Base-by-base conservation (phyloP, 2,888 invertebrate species). In the Pterobdella sp. region DNA sequence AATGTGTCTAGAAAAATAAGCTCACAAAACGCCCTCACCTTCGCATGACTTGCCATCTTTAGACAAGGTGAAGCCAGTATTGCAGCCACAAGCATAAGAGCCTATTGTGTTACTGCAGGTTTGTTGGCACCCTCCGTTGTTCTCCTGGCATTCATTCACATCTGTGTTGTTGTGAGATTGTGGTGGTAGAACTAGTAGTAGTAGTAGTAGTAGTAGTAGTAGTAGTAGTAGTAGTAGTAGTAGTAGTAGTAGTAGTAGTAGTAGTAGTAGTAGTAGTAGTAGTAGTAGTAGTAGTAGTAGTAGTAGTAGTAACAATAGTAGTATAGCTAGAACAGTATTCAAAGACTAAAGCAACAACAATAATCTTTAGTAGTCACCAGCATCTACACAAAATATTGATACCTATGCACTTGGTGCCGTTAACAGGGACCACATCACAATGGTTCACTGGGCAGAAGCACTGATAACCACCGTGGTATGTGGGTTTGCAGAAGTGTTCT, bases 121-220 rank as follows among this genome's bases (percentile, higher is more conserved):
- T 22, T 76, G 75, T 18, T 74, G 68, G 68, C 77, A 77, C 1
- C 76, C 76, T 1, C 75, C 76, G 72, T 76, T 76, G 69, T 73
- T 72, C 2, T n/a, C 29, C 1, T 36, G 36, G 52, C 77, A 77
- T 69, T 77, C 77, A 67, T 77, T 74, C 0, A 72, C 52, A 42
- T 77, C 77, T 77, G 75, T 18, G 60, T 68, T 29, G 34, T 35
- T 56, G 7, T 56, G 60, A 26, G 60, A 26, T 22, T 56, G 60
- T 56, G 60, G 18, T 56, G 18, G 60, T 56, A 26, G 3, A 42
- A 22, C 22, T 42, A 22, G 22, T 42, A 22, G 7, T 42, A 14
- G 49, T 42, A 22, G 66, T 65, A 65, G 66, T 65, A 65, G 66
- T 65, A 65, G 66, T 65, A 65, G 66, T 65, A 65, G 66, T 65